These are phyloP conservation scores for Petrocephalus schoutedeni DNA, from an alignment of 2,797 vertebrate genomes.

Conservation along the genomic window DNA sequence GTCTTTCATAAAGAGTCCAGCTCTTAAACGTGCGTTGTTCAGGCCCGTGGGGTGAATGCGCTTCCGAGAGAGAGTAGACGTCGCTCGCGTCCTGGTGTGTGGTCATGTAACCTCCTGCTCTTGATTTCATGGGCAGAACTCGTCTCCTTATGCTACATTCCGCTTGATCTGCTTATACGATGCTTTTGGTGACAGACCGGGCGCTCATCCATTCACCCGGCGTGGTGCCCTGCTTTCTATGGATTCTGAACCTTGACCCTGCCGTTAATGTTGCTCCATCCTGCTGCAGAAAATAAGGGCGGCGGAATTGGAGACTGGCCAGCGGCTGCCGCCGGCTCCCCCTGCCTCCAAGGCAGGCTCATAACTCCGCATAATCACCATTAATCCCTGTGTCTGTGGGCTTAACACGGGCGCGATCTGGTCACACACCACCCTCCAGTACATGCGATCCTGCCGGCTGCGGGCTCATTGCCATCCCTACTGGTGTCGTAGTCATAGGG, in stretches of 20 bases:
- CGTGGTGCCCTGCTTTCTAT: neutral
- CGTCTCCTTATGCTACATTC: neutral
- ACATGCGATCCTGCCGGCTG: neutral
- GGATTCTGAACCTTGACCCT: neutral
- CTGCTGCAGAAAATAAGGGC: neutral
- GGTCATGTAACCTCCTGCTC: neutral
- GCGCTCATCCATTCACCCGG: neutral
- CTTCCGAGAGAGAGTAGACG: neutral
- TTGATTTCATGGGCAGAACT: neutral
- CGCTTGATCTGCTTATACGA: neutral
- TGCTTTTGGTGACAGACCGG: neutral
- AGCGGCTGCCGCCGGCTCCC: neutral
- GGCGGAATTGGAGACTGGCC: neutral
- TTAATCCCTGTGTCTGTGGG: neutral
- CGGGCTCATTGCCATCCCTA: neutral
- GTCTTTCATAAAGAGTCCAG: neutral
- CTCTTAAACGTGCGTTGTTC: neutral
- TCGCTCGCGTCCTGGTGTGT: constrained; percentile 8
- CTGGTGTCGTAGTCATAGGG: neutral
- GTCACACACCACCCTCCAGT: neutral
- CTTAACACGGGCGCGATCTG: constrained; percentile 13
- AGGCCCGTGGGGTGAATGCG: neutral
- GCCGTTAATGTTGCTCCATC: neutral
- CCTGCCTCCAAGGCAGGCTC: neutral
- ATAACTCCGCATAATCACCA: neutral